Evolutionary conservation across 2,888 invertebrate species (phyloP), one percentile per base, ranked within the genome.

Genomic region (Caenorhabditis afra): DNA sequence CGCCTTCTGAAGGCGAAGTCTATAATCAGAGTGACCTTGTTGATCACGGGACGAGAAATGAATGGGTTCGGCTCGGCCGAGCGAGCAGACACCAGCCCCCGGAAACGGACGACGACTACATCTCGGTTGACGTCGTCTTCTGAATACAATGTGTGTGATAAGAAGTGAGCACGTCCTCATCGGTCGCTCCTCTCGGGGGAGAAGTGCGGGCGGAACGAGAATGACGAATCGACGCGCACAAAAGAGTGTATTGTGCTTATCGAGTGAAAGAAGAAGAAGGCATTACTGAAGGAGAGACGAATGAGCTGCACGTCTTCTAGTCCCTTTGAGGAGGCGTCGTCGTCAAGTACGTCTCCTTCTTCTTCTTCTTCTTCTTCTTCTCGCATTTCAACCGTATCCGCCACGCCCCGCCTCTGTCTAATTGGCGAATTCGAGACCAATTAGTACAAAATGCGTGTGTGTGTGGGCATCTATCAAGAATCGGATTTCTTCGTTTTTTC

Each of bases 401-500:
- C 7, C 29, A 14, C 11, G 22, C 20, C 7, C n/a, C n/a, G n/a
- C n/a, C n/a, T n/a, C n/a, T n/a, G 11, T 29, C 37, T 73, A 73
- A 64, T 65, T 64, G 55, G 73, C 29, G 37, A 73, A 73, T 64
- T 41, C 52, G 73, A 73, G 35, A 20, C 73, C 73, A 73, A 73
- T 73, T 73, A 73, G 73, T 64, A 58, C 73, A 73, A 45, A 64
- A 62, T 73, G 29, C 7, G 73, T 73, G 73, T 73, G 29, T 29
- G 73, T 73, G 73, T 73, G 73, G 73, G 73, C 58, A 57, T 61
- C n/a, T 47, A 47, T 49, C 23, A 23, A 39, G 68, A 50, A 11
- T 71, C 71, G 53, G 47, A 64, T 71, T 71, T 49, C 71, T 39
- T 10, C 39, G 39, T n/a, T n/a, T n/a, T n/a, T n/a, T n/a, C n/a